Percentiles rank a stretch among this genome's conserved stretches.
Conservation (phyloP, 2,797 vertebrate genomes). For the Sciurus vulgaris region DNA sequence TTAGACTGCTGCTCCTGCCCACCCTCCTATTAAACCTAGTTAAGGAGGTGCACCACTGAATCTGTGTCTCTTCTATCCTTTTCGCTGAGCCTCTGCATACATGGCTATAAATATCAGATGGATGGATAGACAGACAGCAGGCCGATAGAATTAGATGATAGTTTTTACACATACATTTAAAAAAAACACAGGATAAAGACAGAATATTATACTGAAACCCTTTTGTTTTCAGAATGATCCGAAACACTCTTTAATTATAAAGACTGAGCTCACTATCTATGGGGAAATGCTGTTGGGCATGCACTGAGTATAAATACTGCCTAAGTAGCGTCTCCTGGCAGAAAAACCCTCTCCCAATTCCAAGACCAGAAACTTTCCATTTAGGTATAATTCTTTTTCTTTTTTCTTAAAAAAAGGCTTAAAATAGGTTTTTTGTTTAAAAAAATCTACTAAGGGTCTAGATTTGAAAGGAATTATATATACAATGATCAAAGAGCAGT, state of each 20-base stretch:
- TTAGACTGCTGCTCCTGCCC: neutral
- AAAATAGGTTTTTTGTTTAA: neutral
- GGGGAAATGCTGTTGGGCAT: neutral
- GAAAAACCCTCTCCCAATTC: neutral
- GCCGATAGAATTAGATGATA: neutral
- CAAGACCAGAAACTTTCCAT: neutral
- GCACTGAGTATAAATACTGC: neutral
- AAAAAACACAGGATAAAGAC: neutral
- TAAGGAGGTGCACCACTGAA: constrained; percentile 1
- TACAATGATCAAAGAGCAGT: neutral
- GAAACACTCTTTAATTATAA: constrained; percentile 38
- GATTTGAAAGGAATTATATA: neutral
- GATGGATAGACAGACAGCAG: neutral
- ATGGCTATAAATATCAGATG: neutral
- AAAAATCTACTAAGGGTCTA: neutral
- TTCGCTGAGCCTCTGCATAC: neutral
- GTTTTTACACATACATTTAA: neutral
- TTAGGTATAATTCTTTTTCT: neutral
- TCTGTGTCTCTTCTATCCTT: constrained; percentile 23
- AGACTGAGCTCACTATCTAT: constrained; percentile 29
- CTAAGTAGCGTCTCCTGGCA: neutral
- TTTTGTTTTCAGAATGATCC: constrained; percentile 56
- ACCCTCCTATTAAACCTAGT: constrained; percentile 48
- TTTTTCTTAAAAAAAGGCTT: neutral
- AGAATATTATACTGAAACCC: constrained; percentile 17